These are phyloP conservation scores for Dendrophyllia cribrosa DNA, from an alignment of 64 coral and sea anemone genomes.

Conservation along the genomic window DNA sequence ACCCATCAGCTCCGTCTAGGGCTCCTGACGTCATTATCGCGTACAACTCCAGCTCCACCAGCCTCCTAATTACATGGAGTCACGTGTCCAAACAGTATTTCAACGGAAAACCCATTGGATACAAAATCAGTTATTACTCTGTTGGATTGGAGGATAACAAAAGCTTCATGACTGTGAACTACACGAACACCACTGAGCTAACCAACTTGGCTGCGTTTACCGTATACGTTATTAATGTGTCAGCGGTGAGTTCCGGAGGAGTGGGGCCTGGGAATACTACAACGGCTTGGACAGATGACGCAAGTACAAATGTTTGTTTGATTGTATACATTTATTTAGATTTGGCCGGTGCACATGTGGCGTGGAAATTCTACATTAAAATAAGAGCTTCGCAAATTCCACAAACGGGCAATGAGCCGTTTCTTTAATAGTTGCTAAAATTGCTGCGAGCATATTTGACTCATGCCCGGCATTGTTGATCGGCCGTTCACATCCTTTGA, in stretches of 20 bases:
- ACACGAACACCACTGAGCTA: not conserved
- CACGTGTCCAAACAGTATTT: not conserved
- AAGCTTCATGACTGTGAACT: not conserved
- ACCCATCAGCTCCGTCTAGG: not conserved
- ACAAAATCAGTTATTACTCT: not conserved
- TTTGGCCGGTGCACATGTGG: too few species aligned
- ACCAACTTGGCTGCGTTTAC: not conserved
- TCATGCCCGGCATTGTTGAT: too few species aligned
- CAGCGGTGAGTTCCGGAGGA: conserved; percentile 16
- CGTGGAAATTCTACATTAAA: too few species aligned
- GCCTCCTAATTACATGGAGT: not conserved
- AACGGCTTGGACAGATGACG: not conserved
- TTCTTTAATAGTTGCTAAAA: too few species aligned
- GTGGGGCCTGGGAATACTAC: not conserved
- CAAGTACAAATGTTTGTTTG: not conserved
- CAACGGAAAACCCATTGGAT: not conserved
- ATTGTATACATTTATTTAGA: too few species aligned
- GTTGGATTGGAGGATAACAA: not conserved
- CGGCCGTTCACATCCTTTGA: too few species aligned
- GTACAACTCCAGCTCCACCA: not conserved
- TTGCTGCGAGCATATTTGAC: too few species aligned
- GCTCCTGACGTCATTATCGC: not conserved
- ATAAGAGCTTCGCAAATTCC: too few species aligned
- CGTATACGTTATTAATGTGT: not conserved
- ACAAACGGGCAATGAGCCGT: too few species aligned